These are phyloP conservation scores for Zootoca vivipara DNA, from an alignment of 2,113 vertebrate genomes.

Conservation along the genomic window DNA sequence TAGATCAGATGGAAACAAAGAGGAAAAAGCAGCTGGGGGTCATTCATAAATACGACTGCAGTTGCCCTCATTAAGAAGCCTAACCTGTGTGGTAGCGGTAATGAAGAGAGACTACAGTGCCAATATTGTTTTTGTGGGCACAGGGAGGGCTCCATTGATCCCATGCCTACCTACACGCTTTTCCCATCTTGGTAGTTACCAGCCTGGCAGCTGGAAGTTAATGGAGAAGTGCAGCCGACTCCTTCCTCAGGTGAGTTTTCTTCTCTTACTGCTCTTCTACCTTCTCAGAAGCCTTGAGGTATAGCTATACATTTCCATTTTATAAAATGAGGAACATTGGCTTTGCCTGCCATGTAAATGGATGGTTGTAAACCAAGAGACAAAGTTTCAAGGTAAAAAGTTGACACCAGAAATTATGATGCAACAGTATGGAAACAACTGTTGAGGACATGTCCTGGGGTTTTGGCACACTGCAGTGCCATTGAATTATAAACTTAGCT, in stretches of 20 bases:
- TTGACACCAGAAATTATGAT: no score
- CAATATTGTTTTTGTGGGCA: background rate
- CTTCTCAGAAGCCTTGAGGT: no score
- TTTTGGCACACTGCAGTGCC: no score
- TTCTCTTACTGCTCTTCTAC: background rate
- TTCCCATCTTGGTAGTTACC: background rate
- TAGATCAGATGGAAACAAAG: background rate
- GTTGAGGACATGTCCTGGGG: no score
- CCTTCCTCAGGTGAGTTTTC: constrained; percentile 1
- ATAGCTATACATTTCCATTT: no score
- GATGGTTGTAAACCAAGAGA: no score
- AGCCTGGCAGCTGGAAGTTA: background rate
- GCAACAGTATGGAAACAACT: no score
- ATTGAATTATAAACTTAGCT: no score
- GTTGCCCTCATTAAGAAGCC: background rate
- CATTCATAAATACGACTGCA: no score
- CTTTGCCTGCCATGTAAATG: no score
- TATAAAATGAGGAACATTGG: no score
- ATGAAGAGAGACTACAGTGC: background rate
- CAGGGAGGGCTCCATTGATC: background rate
- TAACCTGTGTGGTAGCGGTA: rapidly evolving
- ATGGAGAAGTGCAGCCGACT: background rate
- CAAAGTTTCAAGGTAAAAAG: no score
- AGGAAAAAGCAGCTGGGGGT: background rate
- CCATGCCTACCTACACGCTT: background rate